Conservation (phyloP, 2,888 invertebrate genomes). For the Anorthoa munda region DNA sequence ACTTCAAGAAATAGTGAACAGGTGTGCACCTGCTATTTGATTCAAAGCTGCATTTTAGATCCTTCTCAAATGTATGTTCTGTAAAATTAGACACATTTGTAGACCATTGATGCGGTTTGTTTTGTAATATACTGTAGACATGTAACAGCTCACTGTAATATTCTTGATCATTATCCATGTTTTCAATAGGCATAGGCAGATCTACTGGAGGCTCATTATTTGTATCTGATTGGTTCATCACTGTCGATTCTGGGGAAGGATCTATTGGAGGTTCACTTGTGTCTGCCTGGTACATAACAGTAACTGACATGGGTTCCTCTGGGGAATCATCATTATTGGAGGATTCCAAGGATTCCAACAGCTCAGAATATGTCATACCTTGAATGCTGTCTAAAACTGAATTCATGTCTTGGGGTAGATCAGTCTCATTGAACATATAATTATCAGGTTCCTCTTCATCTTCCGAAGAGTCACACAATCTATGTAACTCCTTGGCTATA, state of each 20-base stretch:
- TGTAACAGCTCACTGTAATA: conserved; percentile 36
- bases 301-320: conserved; percentile 28
- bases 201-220: conserved; percentile 11
- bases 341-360: conserved; percentile 21
- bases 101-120: conserved; percentile 16
- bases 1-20: too few relatives aligned
- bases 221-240: conserved; percentile 27
- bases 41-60: too few relatives aligned
- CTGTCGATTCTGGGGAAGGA: conserved; percentile 25
- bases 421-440: conserved; percentile 37
- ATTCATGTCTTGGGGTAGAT: conserved; percentile 33
- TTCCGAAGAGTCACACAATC: conserved; percentile 32
- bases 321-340: conserved; percentile 25
- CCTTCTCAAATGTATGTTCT: too few relatives aligned
- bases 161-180: conserved; percentile 34
- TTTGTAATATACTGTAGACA: conserved; percentile 28
- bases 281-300: conserved; percentile 25
- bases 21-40: too few relatives aligned
- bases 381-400: conserved; percentile 31
- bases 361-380: conserved; percentile 17
- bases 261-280: conserved; percentile 27
- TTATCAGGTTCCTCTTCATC: conserved; percentile 32
- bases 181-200: background rate
- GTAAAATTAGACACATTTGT: too few relatives aligned
- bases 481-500: conserved; percentile 28